Base-by-base conservation (phyloP, 2,113 vertebrate genomes). In the Megalops atlanticus region DNA sequence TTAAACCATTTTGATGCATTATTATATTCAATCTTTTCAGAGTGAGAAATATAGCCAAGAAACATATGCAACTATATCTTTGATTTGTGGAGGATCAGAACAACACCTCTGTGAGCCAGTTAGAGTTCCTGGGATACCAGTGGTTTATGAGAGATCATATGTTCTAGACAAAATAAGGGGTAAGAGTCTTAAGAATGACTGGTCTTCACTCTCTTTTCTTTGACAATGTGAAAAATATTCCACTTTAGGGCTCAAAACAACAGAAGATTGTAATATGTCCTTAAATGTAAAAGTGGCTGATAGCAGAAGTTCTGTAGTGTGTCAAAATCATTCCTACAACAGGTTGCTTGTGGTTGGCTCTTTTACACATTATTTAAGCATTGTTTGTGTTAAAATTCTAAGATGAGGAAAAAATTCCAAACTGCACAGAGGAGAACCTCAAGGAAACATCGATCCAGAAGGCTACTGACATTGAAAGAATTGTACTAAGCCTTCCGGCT, bases 381-480 rank as follows among this genome's bases (percentile, higher is more conserved):
- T 11, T 40, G 7, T 74, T 24, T 45, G 7, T 76, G 40, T 47
- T 76, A 11, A 24, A 16, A 68, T 0, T 78, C 0, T 76, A 21
- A 92, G 91, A 88, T 82, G 89, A 81, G 47, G 84, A 82, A n/a
- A 89, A 84, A 2, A 91, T 92, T 78, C 89, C 90, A 79, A 90
- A 90, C 69, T 91, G 87, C 85, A 81, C 77, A 8, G 80, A 84
- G 45, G 38, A 74, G 15, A 43, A 77, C 41, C 81, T 91, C 4
- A 68, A 0, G n/a, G 83, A 82, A 36, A 81, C 80, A 0, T 89
- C 89, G 8, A 16, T 91, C 7, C 40, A 75, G 74, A 90, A 74
- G 86, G 90, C 82, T 12, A 81, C 4, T 3, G 81, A 86, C 49
- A 12, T 91, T 4, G 90, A 91, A 68, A 92, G 86, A 27, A 80